Evolutionary conservation across 2,888 invertebrate species (phyloP).

Genomic region (Andrena bucephala): DNA sequence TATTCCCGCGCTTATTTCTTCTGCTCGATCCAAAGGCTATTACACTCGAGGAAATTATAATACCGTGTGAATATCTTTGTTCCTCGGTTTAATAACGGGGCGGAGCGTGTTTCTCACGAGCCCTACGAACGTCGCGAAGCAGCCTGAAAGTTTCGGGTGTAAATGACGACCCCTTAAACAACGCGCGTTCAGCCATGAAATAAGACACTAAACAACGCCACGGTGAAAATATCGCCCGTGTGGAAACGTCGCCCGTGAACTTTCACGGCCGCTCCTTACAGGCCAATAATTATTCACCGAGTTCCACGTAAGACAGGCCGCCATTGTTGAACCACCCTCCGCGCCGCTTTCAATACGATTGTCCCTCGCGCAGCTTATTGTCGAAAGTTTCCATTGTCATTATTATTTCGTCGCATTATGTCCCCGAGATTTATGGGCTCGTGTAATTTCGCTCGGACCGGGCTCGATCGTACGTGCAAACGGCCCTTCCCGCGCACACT

Average conservation of each 20-base stretch:
- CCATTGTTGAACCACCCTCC: constrained; percentile 76
- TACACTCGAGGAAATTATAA: constrained; percentile 16
- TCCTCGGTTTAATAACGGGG: too few species aligned
- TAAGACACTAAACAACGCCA: constrained; percentile 64
- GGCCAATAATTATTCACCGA: constrained; percentile 77
- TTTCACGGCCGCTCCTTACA: constrained; percentile 27
- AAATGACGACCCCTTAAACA: constrained; percentile 58
- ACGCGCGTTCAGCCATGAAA: constrained; percentile 68
- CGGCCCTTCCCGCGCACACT: constrained; percentile 13
- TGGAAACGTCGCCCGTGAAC: constrained; percentile 1
- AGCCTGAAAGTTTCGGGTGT: constrained; percentile 55
- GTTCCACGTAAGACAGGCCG: constrained; percentile 70
- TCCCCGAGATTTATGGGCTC: constrained; percentile 80
- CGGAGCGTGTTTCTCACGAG: constrained; percentile 15
- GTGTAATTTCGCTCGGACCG: constrained; percentile 71
- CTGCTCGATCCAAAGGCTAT: too few species aligned
- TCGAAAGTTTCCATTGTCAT: constrained; percentile 84
- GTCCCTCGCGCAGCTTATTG: constrained; percentile 82
- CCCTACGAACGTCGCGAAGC: constrained; percentile 46
- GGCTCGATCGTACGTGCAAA: constrained; percentile 44
- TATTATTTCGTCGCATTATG: constrained; percentile 83
- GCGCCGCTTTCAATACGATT: constrained; percentile 84
- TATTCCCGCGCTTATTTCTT: not conserved
- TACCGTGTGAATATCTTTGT: constrained; percentile 35
- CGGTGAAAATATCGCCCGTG: constrained; percentile 60